Conservation (phyloP, 2,113 vertebrate genomes). For the Potamarius usumacintae region DNA sequence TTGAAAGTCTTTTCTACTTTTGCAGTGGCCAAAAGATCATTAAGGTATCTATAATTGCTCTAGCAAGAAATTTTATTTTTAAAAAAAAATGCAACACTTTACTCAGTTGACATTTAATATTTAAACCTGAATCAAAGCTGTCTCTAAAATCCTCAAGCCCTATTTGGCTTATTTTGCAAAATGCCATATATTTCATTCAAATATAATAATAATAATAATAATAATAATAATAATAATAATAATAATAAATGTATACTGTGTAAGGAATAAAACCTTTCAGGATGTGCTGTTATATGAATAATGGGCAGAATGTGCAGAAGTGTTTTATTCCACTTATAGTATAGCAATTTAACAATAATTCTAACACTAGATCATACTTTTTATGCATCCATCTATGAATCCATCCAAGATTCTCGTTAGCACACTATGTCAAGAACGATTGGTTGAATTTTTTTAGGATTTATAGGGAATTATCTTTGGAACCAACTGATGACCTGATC, state of each 20-base stretch:
- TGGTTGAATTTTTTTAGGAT: too few species aligned
- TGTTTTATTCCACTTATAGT: not conserved
- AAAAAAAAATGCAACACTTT: not conserved
- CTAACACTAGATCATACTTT: not conserved
- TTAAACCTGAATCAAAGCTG: not conserved
- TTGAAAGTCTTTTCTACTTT: too few species aligned
- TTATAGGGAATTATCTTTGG: too few species aligned
- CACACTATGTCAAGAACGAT: too few species aligned
- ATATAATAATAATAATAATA: not conserved
- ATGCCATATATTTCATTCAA: not conserved
- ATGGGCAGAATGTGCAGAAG: not conserved
- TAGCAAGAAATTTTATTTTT: not conserved
- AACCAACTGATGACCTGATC: too few species aligned
- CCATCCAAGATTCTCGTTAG: not conserved
- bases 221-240: not conserved
- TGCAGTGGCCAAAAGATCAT: too few species aligned
- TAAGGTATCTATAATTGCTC: not conserved
- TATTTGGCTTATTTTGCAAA: not conserved
- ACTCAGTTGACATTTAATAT: not conserved
- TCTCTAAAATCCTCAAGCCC: not conserved
- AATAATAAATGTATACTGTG: not conserved
- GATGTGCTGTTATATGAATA: not conserved
- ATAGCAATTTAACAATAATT: not conserved
- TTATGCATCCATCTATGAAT: not conserved
- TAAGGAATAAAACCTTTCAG: not conserved